Evolutionary conservation across 1,140 invertebrate species (phyloP).

Genomic region (Yoshiicerus persimilis): DNA sequence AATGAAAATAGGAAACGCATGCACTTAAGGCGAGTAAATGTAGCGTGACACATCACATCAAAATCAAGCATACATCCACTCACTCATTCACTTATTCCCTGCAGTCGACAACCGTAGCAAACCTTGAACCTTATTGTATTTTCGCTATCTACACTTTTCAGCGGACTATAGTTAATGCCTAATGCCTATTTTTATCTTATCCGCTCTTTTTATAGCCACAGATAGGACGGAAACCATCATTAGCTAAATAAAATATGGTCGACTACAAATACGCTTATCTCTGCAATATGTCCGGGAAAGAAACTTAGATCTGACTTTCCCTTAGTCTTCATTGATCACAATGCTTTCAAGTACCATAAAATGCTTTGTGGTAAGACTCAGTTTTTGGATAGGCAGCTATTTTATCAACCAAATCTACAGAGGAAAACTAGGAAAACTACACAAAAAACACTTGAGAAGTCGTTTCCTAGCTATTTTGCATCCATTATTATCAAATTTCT

Average conservation of each 20-base stretch:
- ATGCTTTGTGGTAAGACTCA: background rate
- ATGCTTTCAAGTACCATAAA: background rate
- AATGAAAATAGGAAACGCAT: conserved; percentile 2
- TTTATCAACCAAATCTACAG: too few species aligned
- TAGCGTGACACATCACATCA: conserved; percentile 13
- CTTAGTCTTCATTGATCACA: background rate
- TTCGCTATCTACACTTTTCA: background rate
- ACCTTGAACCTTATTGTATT: background rate
- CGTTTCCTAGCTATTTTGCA: too few species aligned
- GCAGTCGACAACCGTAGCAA: conserved; percentile 1
- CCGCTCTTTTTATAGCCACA: background rate
- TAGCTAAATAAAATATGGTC: background rate
- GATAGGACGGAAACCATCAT: background rate
- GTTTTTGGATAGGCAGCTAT: too few species aligned
- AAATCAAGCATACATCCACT: conserved; percentile 14
- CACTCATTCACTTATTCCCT: conserved; percentile 8
- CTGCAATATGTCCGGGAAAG: background rate
- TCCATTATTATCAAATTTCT: too few species aligned
- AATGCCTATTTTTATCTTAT: conserved; percentile 2
- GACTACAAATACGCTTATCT: background rate
- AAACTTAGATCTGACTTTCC: background rate
- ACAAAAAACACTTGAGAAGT: too few species aligned
- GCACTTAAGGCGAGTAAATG: conserved; percentile 16
- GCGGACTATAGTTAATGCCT: background rate
- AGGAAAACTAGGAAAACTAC: too few species aligned